Evolutionary conservation across 2,113 vertebrate genomes (phyloP), one percentile per base, ranked within the genome.

Genomic region (Coracopsis vasa): DNA sequence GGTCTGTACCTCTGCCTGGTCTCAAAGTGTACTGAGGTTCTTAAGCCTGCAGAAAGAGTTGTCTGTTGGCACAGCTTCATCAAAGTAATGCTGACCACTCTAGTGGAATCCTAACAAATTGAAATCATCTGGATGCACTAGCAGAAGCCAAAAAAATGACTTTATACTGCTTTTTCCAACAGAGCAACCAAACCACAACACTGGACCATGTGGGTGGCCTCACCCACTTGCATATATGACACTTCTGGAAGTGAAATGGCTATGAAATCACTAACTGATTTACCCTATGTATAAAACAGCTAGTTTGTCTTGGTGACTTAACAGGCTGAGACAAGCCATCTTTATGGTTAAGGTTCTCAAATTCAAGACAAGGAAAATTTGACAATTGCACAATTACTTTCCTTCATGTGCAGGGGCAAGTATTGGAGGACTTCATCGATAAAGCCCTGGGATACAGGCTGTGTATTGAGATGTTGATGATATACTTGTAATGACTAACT

Each of bases 111-210:
- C 79, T 83, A 74, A 94, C 94, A 98, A 98, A 98, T 97, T 97
- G 97, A 96, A 98, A 97, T 97, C 97, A 97, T 98, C 96, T 98
- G 97, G 83, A 83, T 97, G 70, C 35, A 35, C 90, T 92, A 89
- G 75, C 93, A 97, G 95, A 91, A 94, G 88, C 94, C 78, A 95
- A 94, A 95, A 97, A 95, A 21, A 56, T 95, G 82, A 93, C 88
- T 97, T 94, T 97, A 92, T 94, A 93, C 50, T 82, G 39, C 75
- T 95, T 97, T 96, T 97, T 97, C 96, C 97, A 95, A 77, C 77
- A 93, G 94, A 97, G 88, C 86, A 94, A 97, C 86, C 88, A 97
- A 92, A 96, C 95, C 95, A 97, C 97, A 97, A 96, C 96, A 97
- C 88, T 97, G 94, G 90, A 90, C 93, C 66, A 37, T 95, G 96